Conservation (phyloP, 2,888 invertebrate genomes). For the Sarcophaga carnaria region DNA sequence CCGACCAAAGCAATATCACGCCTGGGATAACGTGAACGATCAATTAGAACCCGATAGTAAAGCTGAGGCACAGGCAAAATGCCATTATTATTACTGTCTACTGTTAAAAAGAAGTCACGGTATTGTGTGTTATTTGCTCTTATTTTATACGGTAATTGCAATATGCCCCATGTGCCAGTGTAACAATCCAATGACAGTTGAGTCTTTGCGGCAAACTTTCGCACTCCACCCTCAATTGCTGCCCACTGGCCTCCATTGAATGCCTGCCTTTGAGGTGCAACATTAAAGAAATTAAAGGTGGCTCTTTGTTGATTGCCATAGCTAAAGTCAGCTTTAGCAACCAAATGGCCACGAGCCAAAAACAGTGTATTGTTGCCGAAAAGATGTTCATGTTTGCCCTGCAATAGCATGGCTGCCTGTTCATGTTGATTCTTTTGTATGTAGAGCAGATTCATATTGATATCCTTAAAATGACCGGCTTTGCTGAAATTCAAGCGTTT, state of each 20-base stretch:
- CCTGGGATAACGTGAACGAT: constrained; percentile 75
- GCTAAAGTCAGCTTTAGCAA: constrained; percentile 83
- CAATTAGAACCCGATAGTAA: constrained; percentile 84
- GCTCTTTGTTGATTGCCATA: constrained; percentile 83
- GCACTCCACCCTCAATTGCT: constrained; percentile 82
- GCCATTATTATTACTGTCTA: constrained; percentile 76
- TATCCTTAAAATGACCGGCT: constrained; percentile 77
- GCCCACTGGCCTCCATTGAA: constrained; percentile 85
- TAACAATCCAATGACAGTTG: constrained; percentile 82
- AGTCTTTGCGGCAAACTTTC: too few species aligned
- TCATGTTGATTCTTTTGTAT: constrained; percentile 77
- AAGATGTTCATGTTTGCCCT: constrained; percentile 68
- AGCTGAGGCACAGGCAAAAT: constrained; percentile 83
- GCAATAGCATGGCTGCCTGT: constrained; percentile 77
- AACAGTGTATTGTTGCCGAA: constrained; percentile 74
- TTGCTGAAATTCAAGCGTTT: constrained; percentile 79
- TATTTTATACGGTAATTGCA: constrained; percentile 79
- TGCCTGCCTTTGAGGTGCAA: constrained; percentile 84
- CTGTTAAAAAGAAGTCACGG: constrained; percentile 78
- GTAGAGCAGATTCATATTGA: constrained; percentile 78
- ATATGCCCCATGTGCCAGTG: constrained; percentile 84
- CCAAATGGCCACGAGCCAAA: constrained; percentile 83
- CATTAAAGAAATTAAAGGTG: constrained; percentile 84
- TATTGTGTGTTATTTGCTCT: constrained; percentile 53
- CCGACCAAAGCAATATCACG: constrained; percentile 84